Conservation (phyloP, 2,113 vertebrate genomes). For the Sminthopsis crassicaudata region DNA sequence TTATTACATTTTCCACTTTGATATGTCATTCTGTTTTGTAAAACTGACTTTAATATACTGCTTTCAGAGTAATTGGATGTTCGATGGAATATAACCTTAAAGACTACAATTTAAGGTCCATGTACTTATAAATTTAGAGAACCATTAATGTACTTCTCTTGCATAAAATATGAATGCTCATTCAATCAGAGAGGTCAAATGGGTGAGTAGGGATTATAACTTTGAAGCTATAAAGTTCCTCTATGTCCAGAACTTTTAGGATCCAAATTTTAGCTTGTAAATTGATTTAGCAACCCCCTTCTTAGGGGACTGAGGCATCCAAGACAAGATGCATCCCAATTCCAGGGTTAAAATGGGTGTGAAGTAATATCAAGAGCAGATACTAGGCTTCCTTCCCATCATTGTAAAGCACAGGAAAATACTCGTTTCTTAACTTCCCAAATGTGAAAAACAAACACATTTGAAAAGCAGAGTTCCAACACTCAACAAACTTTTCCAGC, state of each 20-base stretch:
- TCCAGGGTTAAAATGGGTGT: neutral
- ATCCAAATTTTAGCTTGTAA: neutral
- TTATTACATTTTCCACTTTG: neutral
- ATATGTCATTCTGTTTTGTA: neutral
- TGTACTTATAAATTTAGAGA: slow-evolving; percentile 3
- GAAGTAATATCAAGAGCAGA: slow-evolving; percentile 5
- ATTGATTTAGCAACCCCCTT: neutral
- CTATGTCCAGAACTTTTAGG: neutral
- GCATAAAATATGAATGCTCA: neutral
- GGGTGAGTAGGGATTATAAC: neutral
- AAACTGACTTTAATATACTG: neutral
- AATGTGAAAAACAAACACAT: slow-evolving; percentile 62
- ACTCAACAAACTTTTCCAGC: slow-evolving; percentile 52
- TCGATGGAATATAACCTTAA: neutral
- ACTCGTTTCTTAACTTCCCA: slow-evolving; percentile 46
- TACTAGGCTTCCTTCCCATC: slow-evolving; percentile 12
- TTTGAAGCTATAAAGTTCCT: neutral
- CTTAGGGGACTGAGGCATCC: neutral
- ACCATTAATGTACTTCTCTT: neutral
- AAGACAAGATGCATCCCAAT: neutral
- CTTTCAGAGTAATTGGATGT: neutral
- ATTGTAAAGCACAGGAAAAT: slow-evolving; percentile 40
- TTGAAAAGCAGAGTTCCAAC: slow-evolving; percentile 17
- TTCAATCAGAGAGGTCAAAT: neutral
- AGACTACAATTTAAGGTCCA: neutral